phyloP scores from a whole-genome alignment of 2,797 vertebrate genomes.

The Limnodromus scolopaceus region DNA sequence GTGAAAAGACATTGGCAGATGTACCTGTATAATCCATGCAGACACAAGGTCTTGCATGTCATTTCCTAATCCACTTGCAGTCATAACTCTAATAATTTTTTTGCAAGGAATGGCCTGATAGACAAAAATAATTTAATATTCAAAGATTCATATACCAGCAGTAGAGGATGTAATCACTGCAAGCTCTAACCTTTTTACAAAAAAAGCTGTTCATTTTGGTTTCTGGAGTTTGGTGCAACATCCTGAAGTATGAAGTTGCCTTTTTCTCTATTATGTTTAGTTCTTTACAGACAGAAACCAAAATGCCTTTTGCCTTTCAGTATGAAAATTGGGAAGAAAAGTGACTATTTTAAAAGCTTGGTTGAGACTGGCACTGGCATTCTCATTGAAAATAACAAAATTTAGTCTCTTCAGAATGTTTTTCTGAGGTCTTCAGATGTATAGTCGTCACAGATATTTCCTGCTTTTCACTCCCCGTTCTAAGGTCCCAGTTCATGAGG shows the following conservation, averaged over 20 bases:
- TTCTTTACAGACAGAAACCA: neutral
- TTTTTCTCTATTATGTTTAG: neutral
- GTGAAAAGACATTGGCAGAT: neutral
- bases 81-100: slow-evolving; percentile 38
- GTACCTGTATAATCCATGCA: neutral
- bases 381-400: neutral
- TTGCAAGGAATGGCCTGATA: neutral
- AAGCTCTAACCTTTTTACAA: neutral
- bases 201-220: neutral
- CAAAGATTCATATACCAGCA: neutral
- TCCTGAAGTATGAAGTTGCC: neutral
- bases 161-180: neutral
- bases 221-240: neutral
- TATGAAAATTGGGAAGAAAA: neutral
- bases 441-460: neutral
- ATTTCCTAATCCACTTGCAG: slow-evolving; percentile 1
- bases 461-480: neutral
- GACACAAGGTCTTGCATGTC: neutral
- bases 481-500: neutral
- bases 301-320: neutral
- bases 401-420: neutral
- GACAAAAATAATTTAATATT: slow-evolving; percentile 36
- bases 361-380: neutral
- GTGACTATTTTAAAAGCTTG: neutral
- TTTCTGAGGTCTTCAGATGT: neutral